Percentiles rank a stretch among this genome's conserved stretches.
These are phyloP conservation scores for Gobionotothen gibberifrons DNA, from an alignment of 2,797 vertebrate species.

Conservation along the genomic window DNA sequence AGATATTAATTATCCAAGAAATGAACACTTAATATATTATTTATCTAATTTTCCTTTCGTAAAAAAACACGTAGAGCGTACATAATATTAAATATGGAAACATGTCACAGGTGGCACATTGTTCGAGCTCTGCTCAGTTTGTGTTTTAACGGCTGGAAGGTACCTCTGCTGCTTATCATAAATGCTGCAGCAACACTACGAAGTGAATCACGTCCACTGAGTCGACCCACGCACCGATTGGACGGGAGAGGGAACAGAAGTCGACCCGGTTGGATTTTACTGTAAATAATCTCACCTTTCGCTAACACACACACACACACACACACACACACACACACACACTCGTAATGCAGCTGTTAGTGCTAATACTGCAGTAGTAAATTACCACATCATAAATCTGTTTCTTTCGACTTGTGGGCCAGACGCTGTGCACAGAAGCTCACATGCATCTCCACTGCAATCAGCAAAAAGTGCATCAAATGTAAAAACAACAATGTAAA, in stretches of 20 bases:
- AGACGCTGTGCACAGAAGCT: conserved; percentile 5
- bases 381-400: conserved; percentile 58
- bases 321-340: too few species aligned
- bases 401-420: conserved; percentile 8
- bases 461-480: conserved; percentile 31
- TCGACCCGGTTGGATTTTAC: conserved; percentile 48
- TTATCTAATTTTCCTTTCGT: background rate
- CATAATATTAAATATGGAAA: conserved; percentile 19
- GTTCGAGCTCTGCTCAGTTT: background rate
- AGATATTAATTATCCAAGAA: conserved; percentile 24
- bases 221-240: too few species aligned
- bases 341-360: conserved; percentile 33
- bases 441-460: conserved; percentile 37
- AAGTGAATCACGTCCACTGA: conserved; percentile 1
- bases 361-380: conserved; percentile 35
- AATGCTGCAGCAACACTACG: background rate
- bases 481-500: background rate
- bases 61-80: background rate
- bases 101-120: conserved; percentile 1
- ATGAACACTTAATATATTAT: conserved; percentile 36
- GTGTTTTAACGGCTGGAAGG: background rate
- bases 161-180: conserved; percentile 1
- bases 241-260: too few species aligned
- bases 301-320: background rate
- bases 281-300: conserved; percentile 45